Evolutionary conservation across 2,113 vertebrate species (phyloP), one percentile per base, ranked within the genome.

Genomic region (Hippoglossus stenolepis): DNA sequence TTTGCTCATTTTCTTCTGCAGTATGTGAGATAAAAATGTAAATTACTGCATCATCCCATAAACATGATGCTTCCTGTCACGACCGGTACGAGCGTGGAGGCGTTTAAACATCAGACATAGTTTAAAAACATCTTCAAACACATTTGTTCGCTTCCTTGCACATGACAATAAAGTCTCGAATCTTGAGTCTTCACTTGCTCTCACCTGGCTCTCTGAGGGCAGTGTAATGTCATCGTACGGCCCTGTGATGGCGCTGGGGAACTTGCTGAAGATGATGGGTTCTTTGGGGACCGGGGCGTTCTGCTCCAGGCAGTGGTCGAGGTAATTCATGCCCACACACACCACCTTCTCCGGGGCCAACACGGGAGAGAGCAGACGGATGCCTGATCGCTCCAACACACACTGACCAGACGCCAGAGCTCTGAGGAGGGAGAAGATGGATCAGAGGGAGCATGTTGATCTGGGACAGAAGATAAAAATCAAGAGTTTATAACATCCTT

Each of bases 211-310:
- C 83, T 96, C 90, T 0, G 89, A 20, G 0, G 97, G 97, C 73
- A 96, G 94, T 54, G 92, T 3, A 13, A 99, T 95, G 73, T 96
- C 89, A 1, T 97, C 95, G 0, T 94, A 96, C 3, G 98, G 97
- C 0, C 98, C 97, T 0, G 93, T 89, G 68, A 99, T 96, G 88
- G 95, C 86, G 9, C 95, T 98, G 91, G 95, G 85, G 70, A 99
- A 99, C 91, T 99, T 99, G 96, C 91, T 98, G 93, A 99, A 99
- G 91, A 99, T 97, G 90, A 99, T 91, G 1, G 98, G 98, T 20
- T 98, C 95, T 64, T 73, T 87, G 11, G 98, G 98, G 70, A 97
- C 91, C 0, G 89, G 93, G 8, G 89, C 93, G 0, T 94, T 95
- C 94, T 97, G 97, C 91, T 99, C 98, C 87, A 87, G 86, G 85